A percentile compares a stretch with the other conserved stretches of the same genome.
Evolutionary conservation across 2,888 invertebrate genomes (phyloP).

Genomic region (Agrotis ipsilon): DNA sequence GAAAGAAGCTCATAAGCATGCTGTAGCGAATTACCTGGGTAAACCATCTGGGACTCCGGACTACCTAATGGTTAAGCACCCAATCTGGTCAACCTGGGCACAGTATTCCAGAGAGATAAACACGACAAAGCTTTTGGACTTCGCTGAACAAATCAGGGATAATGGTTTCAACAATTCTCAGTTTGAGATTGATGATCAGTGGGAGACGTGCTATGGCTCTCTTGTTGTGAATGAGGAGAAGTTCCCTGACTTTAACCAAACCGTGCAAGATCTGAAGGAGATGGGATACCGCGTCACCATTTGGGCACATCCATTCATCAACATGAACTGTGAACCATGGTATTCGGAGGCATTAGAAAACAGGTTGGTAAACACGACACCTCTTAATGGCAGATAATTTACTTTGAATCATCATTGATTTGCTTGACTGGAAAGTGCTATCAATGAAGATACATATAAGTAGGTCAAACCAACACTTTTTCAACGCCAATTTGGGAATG

Average conservation of each 20-base stretch:
- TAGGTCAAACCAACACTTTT: too few relatives aligned
- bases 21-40: constrained; percentile 91
- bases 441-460: too few relatives aligned
- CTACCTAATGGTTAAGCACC: constrained; percentile 93
- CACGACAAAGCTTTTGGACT: constrained; percentile 91
- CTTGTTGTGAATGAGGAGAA: constrained; percentile 93
- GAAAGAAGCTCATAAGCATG: constrained; percentile 92
- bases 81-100: constrained; percentile 98
- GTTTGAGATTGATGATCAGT: constrained; percentile 96
- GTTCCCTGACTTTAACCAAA: constrained; percentile 93
- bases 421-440: too few relatives aligned
- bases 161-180: constrained; percentile 94
- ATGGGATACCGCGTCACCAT: constrained; percentile 94
- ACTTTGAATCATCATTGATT: too few relatives aligned
- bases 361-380: constrained; percentile 82
- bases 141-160: constrained; percentile 92
- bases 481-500: too few relatives aligned
- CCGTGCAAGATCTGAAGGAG: constrained; percentile 91
- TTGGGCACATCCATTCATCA: constrained; percentile 97
- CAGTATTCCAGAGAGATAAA: constrained; percentile 92
- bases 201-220: constrained; percentile 97
- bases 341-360: constrained; percentile 90
- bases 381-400: too few relatives aligned
- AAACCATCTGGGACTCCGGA: constrained; percentile 93
- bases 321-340: constrained; percentile 92